These are phyloP conservation scores for Hipparchia semele DNA, from an alignment of 2,888 invertebrate genomes.

Conservation along the genomic window DNA sequence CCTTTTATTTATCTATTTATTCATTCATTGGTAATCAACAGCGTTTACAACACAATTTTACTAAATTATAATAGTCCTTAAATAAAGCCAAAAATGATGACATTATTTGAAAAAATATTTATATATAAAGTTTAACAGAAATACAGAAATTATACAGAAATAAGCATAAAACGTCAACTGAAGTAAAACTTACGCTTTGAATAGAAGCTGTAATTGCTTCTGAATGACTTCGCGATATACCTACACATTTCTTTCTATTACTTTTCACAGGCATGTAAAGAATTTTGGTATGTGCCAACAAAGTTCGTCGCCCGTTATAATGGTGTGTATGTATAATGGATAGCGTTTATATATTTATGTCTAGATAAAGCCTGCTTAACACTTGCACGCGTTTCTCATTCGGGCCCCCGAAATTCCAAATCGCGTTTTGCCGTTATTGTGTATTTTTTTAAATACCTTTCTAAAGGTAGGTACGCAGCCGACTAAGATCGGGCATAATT, in stretches of 20 bases:
- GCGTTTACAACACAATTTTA: too few species aligned
- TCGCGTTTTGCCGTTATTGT: too few species aligned
- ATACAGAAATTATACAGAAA: too few species aligned
- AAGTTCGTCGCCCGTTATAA: constrained; percentile 42
- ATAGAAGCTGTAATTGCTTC: constrained; percentile 25
- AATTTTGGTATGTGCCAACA: constrained; percentile 40
- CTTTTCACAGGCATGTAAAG: constrained; percentile 30
- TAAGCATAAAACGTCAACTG: constrained; percentile 10
- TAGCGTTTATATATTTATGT: constrained; percentile 1
- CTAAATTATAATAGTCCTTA: too few species aligned
- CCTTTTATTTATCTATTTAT: too few species aligned
- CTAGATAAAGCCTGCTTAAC: neutral
- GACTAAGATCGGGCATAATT: too few species aligned
- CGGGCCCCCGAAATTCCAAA: neutral
- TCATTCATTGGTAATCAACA: too few species aligned
- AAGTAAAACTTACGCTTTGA: constrained; percentile 18
- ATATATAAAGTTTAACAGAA: too few species aligned
- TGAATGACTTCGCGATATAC: constrained; percentile 37
- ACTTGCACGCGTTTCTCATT: neutral
- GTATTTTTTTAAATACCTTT: too few species aligned
- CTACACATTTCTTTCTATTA: constrained; percentile 13
- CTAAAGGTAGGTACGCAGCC: too few species aligned
- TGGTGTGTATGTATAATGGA: constrained; percentile 27
- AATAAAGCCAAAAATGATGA: too few species aligned
- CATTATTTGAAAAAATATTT: too few species aligned